phyloP scores from a whole-genome alignment of 1,140 invertebrate species.

The Catajapyx aquilonaris region DNA sequence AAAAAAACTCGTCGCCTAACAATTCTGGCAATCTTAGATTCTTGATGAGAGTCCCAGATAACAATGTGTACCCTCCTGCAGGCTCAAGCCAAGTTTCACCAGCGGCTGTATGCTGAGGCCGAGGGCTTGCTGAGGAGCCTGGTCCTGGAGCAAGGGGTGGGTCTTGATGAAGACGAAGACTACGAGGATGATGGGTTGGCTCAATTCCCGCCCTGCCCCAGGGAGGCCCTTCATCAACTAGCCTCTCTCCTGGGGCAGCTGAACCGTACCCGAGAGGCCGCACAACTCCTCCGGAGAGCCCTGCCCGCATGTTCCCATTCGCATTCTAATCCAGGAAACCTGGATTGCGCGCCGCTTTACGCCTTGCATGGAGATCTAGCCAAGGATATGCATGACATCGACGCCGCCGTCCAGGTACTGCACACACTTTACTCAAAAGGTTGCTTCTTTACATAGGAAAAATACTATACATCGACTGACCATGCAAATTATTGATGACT shows the following conservation, averaged over 20 bases:
- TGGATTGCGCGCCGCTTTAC: constrained; percentile 12
- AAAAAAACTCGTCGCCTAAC: too few species aligned
- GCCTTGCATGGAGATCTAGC: constrained; percentile 12
- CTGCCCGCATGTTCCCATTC: constrained; percentile 8
- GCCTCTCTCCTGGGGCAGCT: constrained; percentile 12
- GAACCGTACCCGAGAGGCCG: constrained; percentile 12
- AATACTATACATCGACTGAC: too few species aligned
- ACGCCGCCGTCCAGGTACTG: constrained; percentile 11
- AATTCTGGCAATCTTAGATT: too few species aligned
- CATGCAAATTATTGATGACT: too few species aligned
- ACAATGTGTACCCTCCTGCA: too few species aligned
- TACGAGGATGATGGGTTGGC: too few species aligned
- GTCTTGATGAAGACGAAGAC: constrained; percentile 10
- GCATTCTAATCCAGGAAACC: constrained; percentile 1
- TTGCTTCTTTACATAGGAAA: too few species aligned
- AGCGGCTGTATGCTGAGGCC: constrained; percentile 11
- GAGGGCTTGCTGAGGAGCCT: constrained; percentile 10
- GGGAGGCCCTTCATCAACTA: constrained; percentile 12
- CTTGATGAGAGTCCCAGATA: too few species aligned
- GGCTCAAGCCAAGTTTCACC: constrained; percentile 12
- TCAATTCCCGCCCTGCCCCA: too few species aligned
- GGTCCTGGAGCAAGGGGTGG: too few species aligned
- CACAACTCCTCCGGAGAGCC: constrained; percentile 10
- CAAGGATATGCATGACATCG: constrained; percentile 12
- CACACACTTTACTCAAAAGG: too few species aligned